Evolutionary conservation across 1,140 invertebrate genomes (phyloP), one percentile per base, ranked within the genome.

Genomic region (Sesamia nonagrioides): DNA sequence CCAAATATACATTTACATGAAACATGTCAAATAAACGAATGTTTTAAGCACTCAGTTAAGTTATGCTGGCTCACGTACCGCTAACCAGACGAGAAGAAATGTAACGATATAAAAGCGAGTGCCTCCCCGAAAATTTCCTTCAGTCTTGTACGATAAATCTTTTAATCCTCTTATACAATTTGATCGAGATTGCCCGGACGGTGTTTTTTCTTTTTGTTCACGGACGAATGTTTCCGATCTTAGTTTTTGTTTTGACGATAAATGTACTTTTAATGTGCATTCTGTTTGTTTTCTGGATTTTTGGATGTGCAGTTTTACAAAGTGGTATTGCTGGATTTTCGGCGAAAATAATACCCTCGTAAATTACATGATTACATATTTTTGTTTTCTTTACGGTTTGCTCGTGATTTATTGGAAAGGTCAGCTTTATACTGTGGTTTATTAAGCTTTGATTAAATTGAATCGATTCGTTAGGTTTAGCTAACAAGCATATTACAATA

Each of bases 101-200:
- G 85, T 88, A 91, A 86, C 85, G 84, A 91, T 92, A 92, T 91
- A 93, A 94, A 93, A 91, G 35, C 81, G 82, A 86, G 87, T 86
- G 87, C 88, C 89, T 84, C 88, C 88, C 88, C 88, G 81, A 91
- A 94, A 92, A 89, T 91, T 91, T 90, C 86, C 91, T 92, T 91
- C 90, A 91, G 89, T 88, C 91, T 92, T 92, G 89, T 90, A 90
- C 86, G 85, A 91, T 91, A 93, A 93, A 94, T 92, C 92, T 90
- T 90, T 91, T 94, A 92, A 93, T 93, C 91, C 88, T 91, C 89
- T 91, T 92, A 91, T 87, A 90, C 88, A 92, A 94, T 94, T 94
- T 92, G 89, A 93, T 92, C 92, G 89, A 89, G 91, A 93, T 93
- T 88, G 90, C 84, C 86, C 66, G 77, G 33, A 78, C 52, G 77